Base-by-base conservation (phyloP, 2,888 invertebrate genomes). In the Gymnocheta viridis region DNA sequence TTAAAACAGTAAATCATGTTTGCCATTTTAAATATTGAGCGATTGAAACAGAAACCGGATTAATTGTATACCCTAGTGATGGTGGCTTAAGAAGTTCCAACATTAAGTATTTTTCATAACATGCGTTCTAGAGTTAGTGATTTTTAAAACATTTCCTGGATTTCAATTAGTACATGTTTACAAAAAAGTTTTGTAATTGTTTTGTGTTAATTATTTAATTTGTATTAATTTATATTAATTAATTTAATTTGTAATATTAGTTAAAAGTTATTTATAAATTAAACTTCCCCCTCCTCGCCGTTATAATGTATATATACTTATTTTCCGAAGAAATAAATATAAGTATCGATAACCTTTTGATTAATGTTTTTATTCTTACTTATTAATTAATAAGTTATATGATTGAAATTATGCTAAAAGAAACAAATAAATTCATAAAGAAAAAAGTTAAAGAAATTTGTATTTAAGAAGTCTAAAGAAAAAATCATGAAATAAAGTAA, bases 311-410 rank as follows among this genome's bases (percentile, higher is more conserved):
- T 67, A 82, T 29, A 72, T 24, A 62, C 27, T 70, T 79, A 74
- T 51, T 66, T 56, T 12, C 24, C 66, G 47, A 49, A 29, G 54
- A 64, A 58, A 58, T 19, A 58, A 19, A 62, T 72, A 56, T 56
- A 51, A 64, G 38, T 66, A 80, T 49, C 38, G 67, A 62, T 82
- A 78, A 78, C 24, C 41, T 51, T 44, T 78, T 79, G 69, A 73
- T 79, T 56, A 74, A 56, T 44, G 54, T 74, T 77, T 80, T 58
- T 74, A 56, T 58, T 74, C 64, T 72, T 79, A 78, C 74, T 62
- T 64, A 35, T 66, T 74, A 60, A 62, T 29, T 22, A 41, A 32
- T 76, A 82, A 79, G 62, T 74, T 66, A 64, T 24, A 44, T 49
- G 49, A 54, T 27, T 29, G 10, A 66, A 64, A 73, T 60, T 64